Base-by-base conservation (phyloP, 1,140 invertebrate genomes). In the Mactra quadrangularis region DNA sequence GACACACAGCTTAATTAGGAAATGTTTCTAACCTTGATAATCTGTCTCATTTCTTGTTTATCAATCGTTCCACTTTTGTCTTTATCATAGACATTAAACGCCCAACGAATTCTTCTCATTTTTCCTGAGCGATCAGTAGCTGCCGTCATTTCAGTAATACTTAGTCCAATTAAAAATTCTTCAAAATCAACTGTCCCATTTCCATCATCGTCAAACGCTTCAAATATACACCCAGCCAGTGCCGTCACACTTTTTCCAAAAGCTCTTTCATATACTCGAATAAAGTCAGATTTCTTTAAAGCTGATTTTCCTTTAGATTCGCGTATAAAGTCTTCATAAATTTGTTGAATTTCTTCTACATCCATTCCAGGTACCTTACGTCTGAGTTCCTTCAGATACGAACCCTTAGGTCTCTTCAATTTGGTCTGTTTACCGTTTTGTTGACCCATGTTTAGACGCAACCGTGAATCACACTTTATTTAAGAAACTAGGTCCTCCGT, bases 81-180 rank as follows among this genome's bases (percentile, higher is more conserved):
- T 52, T 77, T 77, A 38, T 77, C 75, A 33, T 77, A 77, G 0
- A 77, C 75, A 60, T 77, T 77, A 25, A 77, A 77, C 1, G 75
- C 75, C 75, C 75, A 77, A 50, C 60, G 41, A 38, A 77, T 38
- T 35, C 25, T 62, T 41, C 64, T 62, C 22, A 77, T 25, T 41
- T 66, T 62, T 6, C 31, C 50, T 17, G 3, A 3, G 11, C 41
- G 45, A 22, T 60, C 75, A 3, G 59, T 41, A 9, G 19, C 17
- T 17, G 53, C 33, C 3, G 62, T n/a, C 62, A 66, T 66, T 35
- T 77, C 75, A 9, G 75, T 77, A 9, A 77, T 35, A 27, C 75
- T 77, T 3, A 77, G 47, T 3, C 75, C 75, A 35, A 77, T 55
- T 19, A 77, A 41, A 53, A 62, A 77, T 66, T 77, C 75, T 38